phyloP scores from a whole-genome alignment of 2,888 invertebrate genomes.

The Oscheius sp. region DNA sequence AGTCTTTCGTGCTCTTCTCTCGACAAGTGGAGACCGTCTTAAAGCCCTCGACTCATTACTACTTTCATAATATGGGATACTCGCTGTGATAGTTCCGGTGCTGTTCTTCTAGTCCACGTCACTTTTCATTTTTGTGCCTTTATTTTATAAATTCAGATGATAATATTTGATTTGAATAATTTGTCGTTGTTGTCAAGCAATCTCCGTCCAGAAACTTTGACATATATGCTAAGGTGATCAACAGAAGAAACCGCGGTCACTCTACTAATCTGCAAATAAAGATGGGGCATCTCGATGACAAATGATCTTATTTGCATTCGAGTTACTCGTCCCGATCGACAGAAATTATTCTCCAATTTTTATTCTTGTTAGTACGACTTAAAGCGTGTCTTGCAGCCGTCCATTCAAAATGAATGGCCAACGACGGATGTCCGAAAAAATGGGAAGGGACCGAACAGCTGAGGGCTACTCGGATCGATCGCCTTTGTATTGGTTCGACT shows the following conservation, averaged over 20 bases:
- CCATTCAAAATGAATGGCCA: not conserved
- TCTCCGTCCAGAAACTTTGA: not conserved
- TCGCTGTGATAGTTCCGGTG: conserved; percentile 22
- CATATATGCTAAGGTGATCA: not conserved
- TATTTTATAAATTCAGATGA: not conserved
- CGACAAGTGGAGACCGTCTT: conserved; percentile 42
- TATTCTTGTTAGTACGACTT: too few species aligned
- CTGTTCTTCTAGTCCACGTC: conserved; percentile 22
- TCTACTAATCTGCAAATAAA: conserved; percentile 24
- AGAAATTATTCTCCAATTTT: conserved; percentile 2
- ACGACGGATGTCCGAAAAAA: too few species aligned
- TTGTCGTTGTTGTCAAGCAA: not conserved
- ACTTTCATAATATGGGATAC: conserved; percentile 1
- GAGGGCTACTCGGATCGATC: conserved; percentile 28
- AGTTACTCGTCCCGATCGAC: not conserved
- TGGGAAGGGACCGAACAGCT: conserved; percentile 23
- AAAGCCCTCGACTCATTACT: conserved; percentile 40
- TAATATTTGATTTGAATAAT: not conserved
- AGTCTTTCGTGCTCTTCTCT: conserved; percentile 42
- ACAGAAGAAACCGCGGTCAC: not conserved
- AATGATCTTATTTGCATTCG: conserved; percentile 17
- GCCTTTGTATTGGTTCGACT: conserved; percentile 18
- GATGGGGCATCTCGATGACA: conserved; percentile 13
- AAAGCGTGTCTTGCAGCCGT: too few species aligned
- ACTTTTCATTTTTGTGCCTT: conserved; percentile 25